Percentiles rank a stretch among this genome's conserved stretches.
phyloP scores from a whole-genome alignment of 2,113 vertebrate species.

The Oncorhynchus gorbuscha region DNA sequence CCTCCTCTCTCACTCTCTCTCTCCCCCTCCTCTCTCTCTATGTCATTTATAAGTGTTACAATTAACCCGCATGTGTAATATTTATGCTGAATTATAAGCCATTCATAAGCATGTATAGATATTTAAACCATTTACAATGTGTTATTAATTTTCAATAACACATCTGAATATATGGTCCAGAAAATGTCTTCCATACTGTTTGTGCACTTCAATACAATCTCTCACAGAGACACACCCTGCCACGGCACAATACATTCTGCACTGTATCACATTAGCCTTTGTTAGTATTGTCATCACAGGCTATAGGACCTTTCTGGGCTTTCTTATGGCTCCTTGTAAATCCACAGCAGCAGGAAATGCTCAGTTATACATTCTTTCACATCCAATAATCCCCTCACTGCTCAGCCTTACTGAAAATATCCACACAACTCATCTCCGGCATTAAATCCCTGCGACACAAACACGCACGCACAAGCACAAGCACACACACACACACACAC shows the following conservation, averaged over 20 bases:
- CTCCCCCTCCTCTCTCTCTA: too few species aligned
- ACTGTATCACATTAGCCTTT: constrained; percentile 34
- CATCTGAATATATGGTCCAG: too few species aligned
- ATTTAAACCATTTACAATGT: too few species aligned
- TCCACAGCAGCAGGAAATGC: constrained; percentile 34
- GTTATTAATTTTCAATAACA: too few species aligned
- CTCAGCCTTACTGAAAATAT: constrained; percentile 42
- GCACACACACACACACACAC: neutral
- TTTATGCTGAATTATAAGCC: too few species aligned
- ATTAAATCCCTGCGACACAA: neutral
- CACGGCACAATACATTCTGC: constrained; percentile 9
- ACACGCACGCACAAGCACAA: neutral
- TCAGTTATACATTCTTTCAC: constrained; percentile 41
- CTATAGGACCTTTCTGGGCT: constrained; percentile 33
- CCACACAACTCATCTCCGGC: neutral
- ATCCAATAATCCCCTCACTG: constrained; percentile 37
- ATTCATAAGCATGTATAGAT: too few species aligned
- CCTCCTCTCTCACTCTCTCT: too few species aligned
- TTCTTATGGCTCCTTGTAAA: constrained; percentile 27
- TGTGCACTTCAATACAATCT: constrained; percentile 27
- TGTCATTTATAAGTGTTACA: too few species aligned
- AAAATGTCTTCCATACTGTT: too few species aligned
- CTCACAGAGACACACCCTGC: constrained; percentile 7
- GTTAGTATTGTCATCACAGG: constrained; percentile 28
- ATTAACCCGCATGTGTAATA: too few species aligned